These are phyloP conservation scores for Hirtodrosophila duncani DNA, from an alignment of 2,888 invertebrate species.

Conservation along the genomic window DNA sequence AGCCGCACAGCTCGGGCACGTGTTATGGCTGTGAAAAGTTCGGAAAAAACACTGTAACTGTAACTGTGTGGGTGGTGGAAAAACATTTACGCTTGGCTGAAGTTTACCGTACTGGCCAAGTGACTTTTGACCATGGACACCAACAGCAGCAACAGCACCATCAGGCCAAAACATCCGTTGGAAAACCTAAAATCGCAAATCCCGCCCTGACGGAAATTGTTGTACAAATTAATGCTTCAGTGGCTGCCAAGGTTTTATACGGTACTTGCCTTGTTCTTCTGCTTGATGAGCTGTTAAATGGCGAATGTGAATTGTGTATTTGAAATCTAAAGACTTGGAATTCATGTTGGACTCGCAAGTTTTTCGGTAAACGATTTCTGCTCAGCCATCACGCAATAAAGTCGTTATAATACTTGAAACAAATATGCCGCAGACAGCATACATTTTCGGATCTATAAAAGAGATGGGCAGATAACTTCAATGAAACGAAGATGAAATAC, in stretches of 20 bases:
- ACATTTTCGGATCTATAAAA: conserved; percentile 54
- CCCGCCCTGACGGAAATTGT: conserved; percentile 43
- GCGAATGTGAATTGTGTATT: conserved; percentile 14
- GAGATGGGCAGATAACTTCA: no score
- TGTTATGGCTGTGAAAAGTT: no score
- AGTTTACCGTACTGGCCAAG: conserved; percentile 54
- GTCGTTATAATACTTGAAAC: conserved; percentile 45
- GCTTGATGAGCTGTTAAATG: conserved; percentile 61
- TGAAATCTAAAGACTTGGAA: no score
- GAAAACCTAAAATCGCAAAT: conserved; percentile 18
- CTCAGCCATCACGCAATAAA: conserved; percentile 36
- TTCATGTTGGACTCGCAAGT: no score
- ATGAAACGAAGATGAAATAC: no score
- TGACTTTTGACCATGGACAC: conserved; percentile 51
- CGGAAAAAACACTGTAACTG: conserved; percentile 33
- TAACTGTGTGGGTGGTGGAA: conserved; percentile 17
- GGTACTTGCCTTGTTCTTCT: conserved; percentile 8
- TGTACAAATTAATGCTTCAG: conserved; percentile 56
- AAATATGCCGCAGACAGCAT: conserved; percentile 47
- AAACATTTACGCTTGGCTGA: conserved; percentile 59
- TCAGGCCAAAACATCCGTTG: conserved; percentile 1
- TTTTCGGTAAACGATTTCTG: conserved; percentile 42
- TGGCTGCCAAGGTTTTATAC: conserved; percentile 41
- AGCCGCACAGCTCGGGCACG: conserved; percentile 19
- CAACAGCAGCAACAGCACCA: conserved; percentile 7